Percentiles rank a stretch among this genome's conserved stretches.
phyloP scores from a whole-genome alignment of 1,140 invertebrate species.

The Helicoverpa armigera region DNA sequence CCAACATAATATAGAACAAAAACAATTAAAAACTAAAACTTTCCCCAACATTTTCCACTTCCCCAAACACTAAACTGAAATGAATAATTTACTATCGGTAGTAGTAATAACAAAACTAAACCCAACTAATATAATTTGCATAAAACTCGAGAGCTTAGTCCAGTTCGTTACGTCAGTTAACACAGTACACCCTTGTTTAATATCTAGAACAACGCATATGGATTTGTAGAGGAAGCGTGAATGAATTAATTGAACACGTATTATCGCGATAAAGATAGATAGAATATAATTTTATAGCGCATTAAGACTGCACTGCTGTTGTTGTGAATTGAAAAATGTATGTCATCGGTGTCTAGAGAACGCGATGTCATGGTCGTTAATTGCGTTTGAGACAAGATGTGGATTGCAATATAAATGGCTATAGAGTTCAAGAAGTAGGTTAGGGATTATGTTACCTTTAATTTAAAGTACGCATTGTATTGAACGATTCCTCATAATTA shows the following conservation, averaged over 20 bases:
- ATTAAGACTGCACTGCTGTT: not conserved
- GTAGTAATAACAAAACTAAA: conserved; percentile 17
- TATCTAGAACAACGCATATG: conserved; percentile 42
- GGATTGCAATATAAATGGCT: too few relatives aligned
- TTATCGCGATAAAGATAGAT: conserved; percentile 35
- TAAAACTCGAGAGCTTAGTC: conserved; percentile 22
- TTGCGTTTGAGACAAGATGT: too few relatives aligned
- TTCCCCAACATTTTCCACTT: too few relatives aligned
- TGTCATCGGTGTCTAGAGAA: conserved; percentile 2
- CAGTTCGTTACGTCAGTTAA: conserved; percentile 35
- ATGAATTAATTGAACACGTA: conserved; percentile 43
- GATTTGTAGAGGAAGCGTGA: conserved; percentile 22
- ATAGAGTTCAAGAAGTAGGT: too few relatives aligned
- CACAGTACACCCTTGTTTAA: conserved; percentile 38
- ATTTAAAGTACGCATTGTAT: too few relatives aligned
- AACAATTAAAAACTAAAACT: too few relatives aligned
- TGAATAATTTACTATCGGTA: conserved; percentile 1
- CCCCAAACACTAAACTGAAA: not conserved
- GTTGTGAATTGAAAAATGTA: conserved; percentile 4
- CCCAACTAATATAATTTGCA: conserved; percentile 9
- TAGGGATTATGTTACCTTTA: too few relatives aligned
- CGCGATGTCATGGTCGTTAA: not conserved
- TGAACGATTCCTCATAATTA: too few relatives aligned
- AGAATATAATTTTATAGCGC: conserved; percentile 43
- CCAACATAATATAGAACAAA: too few relatives aligned